These are phyloP conservation scores for Empis stercorea DNA, from an alignment of 2,888 invertebrate species.

Conservation along the genomic window DNA sequence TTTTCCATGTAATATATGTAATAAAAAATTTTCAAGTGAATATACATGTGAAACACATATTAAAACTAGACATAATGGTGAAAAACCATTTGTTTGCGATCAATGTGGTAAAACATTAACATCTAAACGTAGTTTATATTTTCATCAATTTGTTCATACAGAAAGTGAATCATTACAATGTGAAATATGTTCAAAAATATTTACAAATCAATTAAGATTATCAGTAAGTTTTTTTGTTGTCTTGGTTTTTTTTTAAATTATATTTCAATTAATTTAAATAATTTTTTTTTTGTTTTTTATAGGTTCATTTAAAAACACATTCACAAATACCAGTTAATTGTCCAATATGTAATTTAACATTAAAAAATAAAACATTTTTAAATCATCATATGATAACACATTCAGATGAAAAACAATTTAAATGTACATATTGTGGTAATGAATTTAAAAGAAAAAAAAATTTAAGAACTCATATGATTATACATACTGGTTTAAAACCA, in stretches of 20 bases:
- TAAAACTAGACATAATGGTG: constrained; percentile 13
- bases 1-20: constrained; percentile 24
- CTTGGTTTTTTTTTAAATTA: no score
- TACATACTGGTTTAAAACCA: constrained; percentile 33
- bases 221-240: constrained; percentile 12
- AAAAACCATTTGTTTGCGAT: constrained; percentile 28
- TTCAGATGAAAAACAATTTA: constrained; percentile 17
- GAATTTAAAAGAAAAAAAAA: constrained; percentile 33
- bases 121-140: constrained; percentile 26
- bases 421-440: constrained; percentile 19
- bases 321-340: neutral
- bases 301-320: neutral
- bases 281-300: neutral
- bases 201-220: constrained; percentile 15
- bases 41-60: constrained; percentile 7
- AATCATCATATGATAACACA: constrained; percentile 7
- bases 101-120: constrained; percentile 29
- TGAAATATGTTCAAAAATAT: constrained; percentile 19
- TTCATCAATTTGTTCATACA: constrained; percentile 17
- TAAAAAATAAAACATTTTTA: neutral
- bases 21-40: constrained; percentile 23
- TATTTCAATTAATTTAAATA: neutral
- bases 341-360: neutral
- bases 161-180: constrained; percentile 29
- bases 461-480: constrained; percentile 32